These are phyloP conservation scores for Drosophila paracracens DNA, from an alignment of 2,888 invertebrate species.

Conservation along the genomic window DNA sequence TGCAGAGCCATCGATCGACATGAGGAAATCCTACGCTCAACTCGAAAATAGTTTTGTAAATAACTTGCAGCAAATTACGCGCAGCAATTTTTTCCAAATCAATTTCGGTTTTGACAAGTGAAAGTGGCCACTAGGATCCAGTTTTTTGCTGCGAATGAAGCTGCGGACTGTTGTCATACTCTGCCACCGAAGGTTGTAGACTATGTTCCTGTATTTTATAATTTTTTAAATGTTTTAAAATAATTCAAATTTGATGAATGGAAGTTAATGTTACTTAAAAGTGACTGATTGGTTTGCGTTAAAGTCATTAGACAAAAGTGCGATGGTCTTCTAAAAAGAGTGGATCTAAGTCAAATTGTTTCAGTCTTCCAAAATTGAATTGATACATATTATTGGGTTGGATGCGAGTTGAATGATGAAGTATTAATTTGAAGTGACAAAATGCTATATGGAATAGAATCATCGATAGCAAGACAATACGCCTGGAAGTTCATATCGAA, in stretches of 20 bases:
- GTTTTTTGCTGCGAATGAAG: slow-evolving; percentile 36
- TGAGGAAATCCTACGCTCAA: slow-evolving; percentile 50
- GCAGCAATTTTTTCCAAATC: slow-evolving; percentile 23
- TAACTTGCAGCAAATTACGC: slow-evolving; percentile 50
- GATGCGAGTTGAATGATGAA: not conserved
- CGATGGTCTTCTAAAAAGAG: not conserved
- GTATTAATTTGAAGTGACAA: not conserved
- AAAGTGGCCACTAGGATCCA: slow-evolving; percentile 44
- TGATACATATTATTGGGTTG: not conserved
- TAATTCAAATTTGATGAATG: not conserved
- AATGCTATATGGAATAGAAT: too few relatives aligned
- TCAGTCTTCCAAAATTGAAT: not conserved
- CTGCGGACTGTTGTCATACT: slow-evolving; percentile 12
- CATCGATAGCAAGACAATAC: too few relatives aligned
- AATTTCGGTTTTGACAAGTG: slow-evolving; percentile 39
- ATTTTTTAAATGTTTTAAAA: too few relatives aligned
- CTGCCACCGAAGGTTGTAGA: not conserved
- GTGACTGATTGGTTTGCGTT: not conserved
- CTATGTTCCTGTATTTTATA: not conserved
- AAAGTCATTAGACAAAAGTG: not conserved
- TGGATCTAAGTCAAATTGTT: not conserved
- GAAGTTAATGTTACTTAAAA: not conserved
- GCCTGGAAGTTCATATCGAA: too few relatives aligned
- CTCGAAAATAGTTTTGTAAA: slow-evolving; percentile 42
- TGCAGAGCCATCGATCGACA: slow-evolving; percentile 44